These are phyloP conservation scores for Acanthococcus lagerstroemiae DNA, from an alignment of 2,888 invertebrate species.

Conservation along the genomic window DNA sequence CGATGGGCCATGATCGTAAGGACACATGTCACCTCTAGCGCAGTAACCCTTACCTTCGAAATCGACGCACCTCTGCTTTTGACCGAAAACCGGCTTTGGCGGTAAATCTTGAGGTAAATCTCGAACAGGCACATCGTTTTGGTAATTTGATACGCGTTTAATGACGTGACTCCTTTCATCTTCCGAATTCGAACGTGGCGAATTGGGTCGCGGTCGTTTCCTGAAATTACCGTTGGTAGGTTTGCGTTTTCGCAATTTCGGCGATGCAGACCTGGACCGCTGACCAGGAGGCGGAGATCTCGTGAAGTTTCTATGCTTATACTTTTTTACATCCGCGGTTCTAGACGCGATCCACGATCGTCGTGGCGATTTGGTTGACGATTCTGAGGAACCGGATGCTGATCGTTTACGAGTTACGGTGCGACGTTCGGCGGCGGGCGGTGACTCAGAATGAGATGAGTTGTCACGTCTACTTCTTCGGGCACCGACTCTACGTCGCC, in stretches of 20 bases:
- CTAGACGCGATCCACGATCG: constrained; percentile 21
- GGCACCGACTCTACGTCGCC: background rate
- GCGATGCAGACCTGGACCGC: constrained; percentile 15
- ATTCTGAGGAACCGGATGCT: constrained; percentile 23
- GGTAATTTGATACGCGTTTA: constrained; percentile 2
- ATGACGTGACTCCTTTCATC: background rate
- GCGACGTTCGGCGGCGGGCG: background rate
- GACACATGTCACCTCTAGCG: constrained; percentile 92
- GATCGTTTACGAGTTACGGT: background rate
- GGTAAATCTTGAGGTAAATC: background rate
- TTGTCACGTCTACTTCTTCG: constrained; percentile 14
- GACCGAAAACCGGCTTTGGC: background rate
- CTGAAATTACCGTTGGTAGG: constrained; percentile 19
- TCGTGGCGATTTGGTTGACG: constrained; percentile 19
- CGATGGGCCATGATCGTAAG: constrained; percentile 92
- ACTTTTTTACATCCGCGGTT: constrained; percentile 17
- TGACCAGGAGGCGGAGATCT: constrained; percentile 10
- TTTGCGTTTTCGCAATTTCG: constrained; percentile 12
- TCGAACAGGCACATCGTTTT: background rate
- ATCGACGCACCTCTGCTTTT: constrained; percentile 32
- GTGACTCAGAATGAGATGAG: constrained; percentile 17
- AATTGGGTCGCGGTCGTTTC: constrained; percentile 11
- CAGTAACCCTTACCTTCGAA: constrained; percentile 82
- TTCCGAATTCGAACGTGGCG: constrained; percentile 7
- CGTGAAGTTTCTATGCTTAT: constrained; percentile 17